Evolutionary conservation across 1,140 invertebrate species (phyloP).

Genomic region (Asobara japonica): DNA sequence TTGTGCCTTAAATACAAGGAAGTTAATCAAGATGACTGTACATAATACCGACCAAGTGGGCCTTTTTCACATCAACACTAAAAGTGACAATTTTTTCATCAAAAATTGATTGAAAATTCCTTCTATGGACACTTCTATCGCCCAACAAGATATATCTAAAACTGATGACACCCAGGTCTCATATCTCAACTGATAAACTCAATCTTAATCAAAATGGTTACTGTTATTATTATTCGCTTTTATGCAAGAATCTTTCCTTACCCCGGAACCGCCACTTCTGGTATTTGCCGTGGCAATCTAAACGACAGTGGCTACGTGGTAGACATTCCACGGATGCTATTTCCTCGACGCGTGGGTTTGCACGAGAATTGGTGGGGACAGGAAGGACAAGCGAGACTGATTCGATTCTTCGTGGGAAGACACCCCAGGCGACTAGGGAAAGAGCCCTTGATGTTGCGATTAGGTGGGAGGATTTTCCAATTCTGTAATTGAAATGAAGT

Average conservation of each 20-base stretch:
- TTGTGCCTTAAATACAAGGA: no score
- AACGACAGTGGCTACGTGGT: conserved; percentile 6
- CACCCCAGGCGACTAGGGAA: not conserved
- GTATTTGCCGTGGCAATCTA: conserved; percentile 1
- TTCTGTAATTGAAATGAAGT: no score
- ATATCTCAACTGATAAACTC: conserved; percentile 14
- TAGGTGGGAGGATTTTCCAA: no score
- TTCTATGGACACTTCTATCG: not conserved
- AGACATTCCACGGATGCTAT: conserved; percentile 14
- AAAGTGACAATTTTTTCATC: no score
- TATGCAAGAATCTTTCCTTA: not conserved
- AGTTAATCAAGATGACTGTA: no score
- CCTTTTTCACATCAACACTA: no score
- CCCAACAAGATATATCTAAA: not conserved
- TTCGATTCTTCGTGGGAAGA: conserved; percentile 27
- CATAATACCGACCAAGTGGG: no score
- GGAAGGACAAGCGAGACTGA: conserved; percentile 17
- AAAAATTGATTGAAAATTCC: no score
- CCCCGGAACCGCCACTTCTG: not conserved
- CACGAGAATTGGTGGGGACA: not conserved
- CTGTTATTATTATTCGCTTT: not conserved
- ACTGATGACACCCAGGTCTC: not conserved
- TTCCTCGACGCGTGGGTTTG: conserved; percentile 12
- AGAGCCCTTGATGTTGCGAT: not conserved
- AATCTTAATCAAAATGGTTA: conserved; percentile 9